phyloP scores from a whole-genome alignment of 64 coral and sea anemone genomes.

The Stylophora pistillata region DNA sequence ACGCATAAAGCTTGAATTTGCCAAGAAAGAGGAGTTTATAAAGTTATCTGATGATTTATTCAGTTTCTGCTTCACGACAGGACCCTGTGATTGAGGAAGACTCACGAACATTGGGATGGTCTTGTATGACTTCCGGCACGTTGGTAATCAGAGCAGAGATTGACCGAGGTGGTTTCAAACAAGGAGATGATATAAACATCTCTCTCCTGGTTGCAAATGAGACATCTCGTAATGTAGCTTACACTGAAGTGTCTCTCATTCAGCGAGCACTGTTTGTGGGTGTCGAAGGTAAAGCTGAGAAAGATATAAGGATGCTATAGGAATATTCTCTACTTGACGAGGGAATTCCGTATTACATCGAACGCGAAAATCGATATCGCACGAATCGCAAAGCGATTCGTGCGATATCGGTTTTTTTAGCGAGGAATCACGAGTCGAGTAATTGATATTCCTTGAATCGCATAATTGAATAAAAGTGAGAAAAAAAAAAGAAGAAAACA shows the following conservation, averaged over 20 bases:
- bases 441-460: no score
- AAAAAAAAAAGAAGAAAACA: no score
- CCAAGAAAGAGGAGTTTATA: no score
- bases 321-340: no score
- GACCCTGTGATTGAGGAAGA: constrained; percentile 19
- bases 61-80: not conserved
- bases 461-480: no score
- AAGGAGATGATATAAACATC: constrained; percentile 16
- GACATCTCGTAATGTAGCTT: constrained; percentile 16
- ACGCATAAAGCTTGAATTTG: no score
- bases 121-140: constrained; percentile 20
- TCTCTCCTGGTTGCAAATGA: constrained; percentile 24
- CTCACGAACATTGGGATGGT: not conserved
- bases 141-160: constrained; percentile 6
- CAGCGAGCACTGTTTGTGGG: constrained; percentile 23
- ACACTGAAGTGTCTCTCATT: constrained; percentile 34
- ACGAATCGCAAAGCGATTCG: no score
- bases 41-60: not conserved
- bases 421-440: no score
- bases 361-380: no score
- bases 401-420: no score
- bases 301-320: no score
- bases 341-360: no score
- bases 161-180: constrained; percentile 12
- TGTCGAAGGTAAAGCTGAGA: constrained; percentile 15